Base-by-base conservation (phyloP, 2,797 vertebrate species). In the Amblyopsis hoosieri region DNA sequence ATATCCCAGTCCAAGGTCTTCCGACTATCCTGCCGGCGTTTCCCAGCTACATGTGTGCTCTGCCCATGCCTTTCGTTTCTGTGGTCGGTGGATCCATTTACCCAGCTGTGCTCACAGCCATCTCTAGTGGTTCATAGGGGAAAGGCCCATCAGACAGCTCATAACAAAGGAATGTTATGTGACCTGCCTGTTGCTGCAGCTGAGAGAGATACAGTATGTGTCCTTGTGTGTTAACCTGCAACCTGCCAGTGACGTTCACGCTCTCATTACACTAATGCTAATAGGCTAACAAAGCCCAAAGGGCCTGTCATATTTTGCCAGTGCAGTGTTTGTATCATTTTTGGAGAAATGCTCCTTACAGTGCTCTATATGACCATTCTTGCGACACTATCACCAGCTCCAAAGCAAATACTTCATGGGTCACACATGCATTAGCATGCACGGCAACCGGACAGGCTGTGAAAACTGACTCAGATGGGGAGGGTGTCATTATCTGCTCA, bases 161-260 rank as follows among this genome's bases (percentile, higher is more conserved):
- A 85, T 72, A 81, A 83, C 84, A 83, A 80, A 83, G 79, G 86
- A 86, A 89, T 87, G 19, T 23, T 23, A 23, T 23, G 83, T 84
- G 85, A 80, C 75, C 68, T 54, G 66, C 69, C 83, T 78, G 76
- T 87, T 80, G 75, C 31, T 37, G 42, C 77, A 86, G 85, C 83
- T 84, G 85, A 89, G 84, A 48, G 75, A 75, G 75, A 74, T 64
- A 79, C 19, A 19, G 19, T 81, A 79, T 76, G 69, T 55, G 45
- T 63, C 73, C 73, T 55, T 14, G 65, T 62, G 72, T 67, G 61
- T 76, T 75, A 17, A 72, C 75, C 80, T 69, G 60, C 71, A 68
- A 62, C 60, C 49, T 13, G 19, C 53, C 68, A 61, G 60, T 53
- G 76, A 81, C 76, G 75, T 67, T 79, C 83, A 23, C 17, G 23